phyloP scores from a whole-genome alignment of 2,113 vertebrate genomes.

The Chaetura pelagica region DNA sequence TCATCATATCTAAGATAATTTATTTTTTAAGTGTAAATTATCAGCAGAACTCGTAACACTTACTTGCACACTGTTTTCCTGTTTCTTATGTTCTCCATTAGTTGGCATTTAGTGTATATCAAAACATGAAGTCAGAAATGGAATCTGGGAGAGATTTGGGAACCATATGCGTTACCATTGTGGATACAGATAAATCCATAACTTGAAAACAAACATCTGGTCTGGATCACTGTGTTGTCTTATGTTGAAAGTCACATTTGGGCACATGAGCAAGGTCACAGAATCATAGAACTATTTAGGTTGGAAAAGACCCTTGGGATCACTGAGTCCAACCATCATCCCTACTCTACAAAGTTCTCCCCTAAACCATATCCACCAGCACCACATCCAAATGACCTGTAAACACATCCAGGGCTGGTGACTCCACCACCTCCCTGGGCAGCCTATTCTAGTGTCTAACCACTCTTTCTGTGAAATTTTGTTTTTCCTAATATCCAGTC shows the following conservation, averaged over 20 bases:
- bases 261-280: not conserved
- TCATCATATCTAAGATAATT: not conserved
- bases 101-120: slow-evolving; percentile 79
- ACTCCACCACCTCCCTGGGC: no score
- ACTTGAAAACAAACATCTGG: not conserved
- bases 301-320: no score
- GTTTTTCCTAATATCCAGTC: no score
- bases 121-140: slow-evolving; percentile 76
- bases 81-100: not conserved
- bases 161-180: slow-evolving; percentile 74
- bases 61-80: not conserved
- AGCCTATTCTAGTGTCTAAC: no score
- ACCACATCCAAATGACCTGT: no score
- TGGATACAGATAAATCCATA: slow-evolving; percentile 37
- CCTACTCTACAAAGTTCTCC: no score
- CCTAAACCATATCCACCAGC: no score
- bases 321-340: no score
- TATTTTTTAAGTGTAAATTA: not conserved
- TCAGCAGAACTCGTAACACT: not conserved
- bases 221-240: not conserved
- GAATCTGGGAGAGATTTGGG: slow-evolving; percentile 79
- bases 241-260: not conserved
- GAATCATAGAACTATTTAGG: no score
- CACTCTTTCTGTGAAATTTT: no score
- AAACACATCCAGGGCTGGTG: no score